phyloP scores from a whole-genome alignment of 2,888 invertebrate species.

The Aquatica leii region DNA sequence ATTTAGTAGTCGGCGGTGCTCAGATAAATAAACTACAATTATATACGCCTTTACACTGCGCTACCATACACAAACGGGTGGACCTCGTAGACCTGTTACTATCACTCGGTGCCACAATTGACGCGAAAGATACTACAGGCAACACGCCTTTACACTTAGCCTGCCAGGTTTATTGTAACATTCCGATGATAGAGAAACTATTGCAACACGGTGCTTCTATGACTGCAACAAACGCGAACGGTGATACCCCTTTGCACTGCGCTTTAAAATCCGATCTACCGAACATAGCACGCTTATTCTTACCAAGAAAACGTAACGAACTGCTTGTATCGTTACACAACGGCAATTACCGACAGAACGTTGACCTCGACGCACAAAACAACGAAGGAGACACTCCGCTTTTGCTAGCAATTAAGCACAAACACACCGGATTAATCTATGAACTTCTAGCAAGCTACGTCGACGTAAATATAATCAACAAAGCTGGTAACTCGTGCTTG shows the following conservation, averaged over 20 bases:
- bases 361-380: constrained; percentile 5
- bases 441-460: background rate
- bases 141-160: constrained; percentile 6
- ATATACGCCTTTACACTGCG: background rate
- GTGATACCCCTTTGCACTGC: constrained; percentile 10
- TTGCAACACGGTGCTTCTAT: background rate
- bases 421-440: background rate
- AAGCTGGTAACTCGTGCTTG: background rate
- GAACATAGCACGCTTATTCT: background rate
- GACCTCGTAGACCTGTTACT: background rate
- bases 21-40: background rate
- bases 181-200: background rate
- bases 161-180: background rate
- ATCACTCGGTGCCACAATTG: background rate
- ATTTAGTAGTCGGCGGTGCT: background rate
- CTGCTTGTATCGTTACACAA: background rate
- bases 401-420: background rate
- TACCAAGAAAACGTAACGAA: background rate
- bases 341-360: background rate
- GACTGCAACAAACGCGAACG: background rate
- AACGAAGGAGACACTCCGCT: constrained; percentile 1
- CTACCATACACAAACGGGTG: background rate
- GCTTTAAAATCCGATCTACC: background rate
- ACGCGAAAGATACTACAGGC: background rate
- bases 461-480: background rate